Base-by-base conservation (phyloP, 2,888 invertebrate species). In the Barypeithes pellucidus region DNA sequence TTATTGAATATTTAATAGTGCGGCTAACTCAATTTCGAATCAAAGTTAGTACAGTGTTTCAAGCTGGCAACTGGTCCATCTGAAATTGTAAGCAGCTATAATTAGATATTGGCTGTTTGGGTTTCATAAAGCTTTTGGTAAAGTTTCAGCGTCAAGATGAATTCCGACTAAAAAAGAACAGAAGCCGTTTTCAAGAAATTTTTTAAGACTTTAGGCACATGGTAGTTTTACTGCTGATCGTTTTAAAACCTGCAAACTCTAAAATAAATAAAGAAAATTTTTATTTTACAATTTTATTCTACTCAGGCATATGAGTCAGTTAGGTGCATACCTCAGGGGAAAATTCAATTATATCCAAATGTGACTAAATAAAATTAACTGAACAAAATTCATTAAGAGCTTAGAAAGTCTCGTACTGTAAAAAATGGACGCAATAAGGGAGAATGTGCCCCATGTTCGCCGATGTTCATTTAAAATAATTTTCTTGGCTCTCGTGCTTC, bases 331-430 rank as follows among this genome's bases (percentile, higher is more conserved):
- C 20, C 12, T 20, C 20, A 18, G 68, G 68, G 52, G 20, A 43
- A 63, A 63, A 62, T 70, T 24, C 52, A 57, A 43, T 70, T 70
- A 70, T 57, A 45, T 54, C 70, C 67, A 36, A 57, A 24, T 14
- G 71, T 9, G 16, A 59, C 36, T 65, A 66, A 24, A 71, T 60
- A 60, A 68, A 68, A 73, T 73, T 73, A 74, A 60, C 70, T 61
- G 65, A 67, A 72, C 67, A 68, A 67, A 70, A 75, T 75, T 72
- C 71, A 75, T 75, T 75, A 71, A 63, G 71, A 62, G 74, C 61
- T 61, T 54, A 54, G 59, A 63, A 63, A 71, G 67, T 59, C 50
- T 60, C 50, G 66, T 67, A 16, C 67, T 67, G 60, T 69, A 71
- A 67, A 67, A 71, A 72, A 67, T 65, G 59, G 68, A 63, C 59